Evolutionary conservation across 2,797 vertebrate genomes (phyloP).

Genomic region (Lacerta agilis): DNA sequence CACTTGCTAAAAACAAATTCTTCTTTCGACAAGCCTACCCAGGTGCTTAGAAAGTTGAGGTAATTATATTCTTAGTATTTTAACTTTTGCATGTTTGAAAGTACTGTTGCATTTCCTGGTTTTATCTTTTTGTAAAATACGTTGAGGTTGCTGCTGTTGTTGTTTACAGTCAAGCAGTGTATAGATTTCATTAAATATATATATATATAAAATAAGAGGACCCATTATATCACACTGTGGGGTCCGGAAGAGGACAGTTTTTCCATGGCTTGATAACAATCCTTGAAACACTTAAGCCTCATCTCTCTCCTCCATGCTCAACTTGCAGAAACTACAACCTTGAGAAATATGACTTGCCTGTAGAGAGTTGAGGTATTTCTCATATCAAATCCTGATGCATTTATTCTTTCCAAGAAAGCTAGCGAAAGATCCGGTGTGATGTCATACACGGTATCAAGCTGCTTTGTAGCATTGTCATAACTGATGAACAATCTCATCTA

Average conservation of each 20-base stretch:
- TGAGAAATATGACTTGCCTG: conserved; percentile 73
- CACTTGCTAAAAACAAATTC: no score
- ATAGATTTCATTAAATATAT: no score
- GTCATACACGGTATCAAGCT: conserved; percentile 82
- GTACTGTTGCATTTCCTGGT: no score
- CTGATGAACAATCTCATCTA: conserved; percentile 83
- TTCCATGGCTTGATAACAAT: neutral
- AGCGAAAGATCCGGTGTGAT: conserved; percentile 77
- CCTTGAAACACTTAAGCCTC: neutral
- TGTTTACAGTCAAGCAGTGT: no score
- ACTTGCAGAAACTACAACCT: neutral
- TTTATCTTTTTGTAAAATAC: no score
- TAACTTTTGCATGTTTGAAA: no score
- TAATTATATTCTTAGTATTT: no score
- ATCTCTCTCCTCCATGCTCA: neutral
- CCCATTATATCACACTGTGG: neutral
- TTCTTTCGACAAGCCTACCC: no score
- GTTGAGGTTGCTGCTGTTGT: no score
- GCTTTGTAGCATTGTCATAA: conserved; percentile 85
- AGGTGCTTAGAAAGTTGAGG: no score
- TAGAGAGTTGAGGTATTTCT: conserved; percentile 81
- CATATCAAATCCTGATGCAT: conserved; percentile 79
- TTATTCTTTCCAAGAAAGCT: conserved; percentile 80
- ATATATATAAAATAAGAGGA: neutral
- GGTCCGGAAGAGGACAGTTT: neutral